Evolutionary conservation across 2,888 invertebrate genomes (phyloP).

Genomic region (Zygaena filipendulae): DNA sequence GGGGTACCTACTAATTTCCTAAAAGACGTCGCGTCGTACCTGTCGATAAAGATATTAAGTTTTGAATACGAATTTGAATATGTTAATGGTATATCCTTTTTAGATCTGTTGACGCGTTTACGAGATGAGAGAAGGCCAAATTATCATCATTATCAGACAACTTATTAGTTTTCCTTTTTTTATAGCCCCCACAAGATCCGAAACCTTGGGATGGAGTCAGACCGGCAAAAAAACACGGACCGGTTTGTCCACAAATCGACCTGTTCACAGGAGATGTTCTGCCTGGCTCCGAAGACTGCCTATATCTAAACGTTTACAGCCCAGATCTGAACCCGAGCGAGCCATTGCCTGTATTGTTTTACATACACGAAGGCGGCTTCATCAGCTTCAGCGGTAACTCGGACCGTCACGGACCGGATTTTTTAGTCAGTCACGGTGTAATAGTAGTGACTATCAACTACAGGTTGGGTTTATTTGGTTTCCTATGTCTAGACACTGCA

Average conservation of each 20-base stretch:
- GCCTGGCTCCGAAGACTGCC: constrained; percentile 38
- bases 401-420: constrained; percentile 41
- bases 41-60: no score
- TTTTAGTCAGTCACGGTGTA: constrained; percentile 36
- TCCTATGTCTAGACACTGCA: constrained; percentile 38
- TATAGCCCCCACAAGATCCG: constrained; percentile 39
- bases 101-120: no score
- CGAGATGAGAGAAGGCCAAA: no score
- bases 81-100: no score
- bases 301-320: constrained; percentile 49
- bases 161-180: constrained; percentile 4
- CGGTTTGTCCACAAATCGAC: constrained; percentile 30
- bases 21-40: no score
- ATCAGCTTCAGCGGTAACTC: constrained; percentile 36
- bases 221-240: constrained; percentile 34
- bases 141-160: no score
- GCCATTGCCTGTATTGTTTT: constrained; percentile 42
- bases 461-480: constrained; percentile 44
- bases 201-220: constrained; percentile 41
- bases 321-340: constrained; percentile 27
- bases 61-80: no score
- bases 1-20: no score
- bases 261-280: constrained; percentile 12
- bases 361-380: constrained; percentile 45
- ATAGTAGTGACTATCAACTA: constrained; percentile 51